Evolutionary conservation across 1,140 invertebrate species (phyloP).

Genomic region (Drosophila prosaltans): DNA sequence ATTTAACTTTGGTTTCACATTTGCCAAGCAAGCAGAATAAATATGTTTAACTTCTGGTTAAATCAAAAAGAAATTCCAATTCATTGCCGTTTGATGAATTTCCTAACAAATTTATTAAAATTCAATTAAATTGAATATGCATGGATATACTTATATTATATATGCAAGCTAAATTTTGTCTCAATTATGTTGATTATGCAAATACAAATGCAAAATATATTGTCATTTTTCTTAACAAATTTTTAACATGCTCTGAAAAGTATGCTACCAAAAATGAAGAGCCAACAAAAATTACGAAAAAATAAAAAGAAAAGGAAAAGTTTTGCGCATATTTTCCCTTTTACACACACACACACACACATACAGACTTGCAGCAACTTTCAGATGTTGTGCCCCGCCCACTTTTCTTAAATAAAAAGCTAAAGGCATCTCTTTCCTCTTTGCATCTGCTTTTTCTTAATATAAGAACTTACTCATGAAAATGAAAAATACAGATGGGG

Average conservation of each 20-base stretch:
- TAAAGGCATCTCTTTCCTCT: slow-evolving; percentile 66
- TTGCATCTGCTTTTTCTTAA: slow-evolving; percentile 47
- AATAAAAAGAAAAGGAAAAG: slow-evolving; percentile 3
- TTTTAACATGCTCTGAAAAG: slow-evolving; percentile 7
- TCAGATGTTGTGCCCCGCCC: background rate
- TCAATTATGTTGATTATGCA: slow-evolving; percentile 18
- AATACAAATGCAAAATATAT: slow-evolving; percentile 11
- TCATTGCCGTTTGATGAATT: slow-evolving; percentile 35
- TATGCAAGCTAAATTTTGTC: slow-evolving; percentile 7
- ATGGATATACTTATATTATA: background rate
- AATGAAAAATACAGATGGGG: slow-evolving; percentile 74
- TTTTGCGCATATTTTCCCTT: slow-evolving; percentile 6
- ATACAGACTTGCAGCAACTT: background rate
- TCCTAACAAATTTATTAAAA: background rate
- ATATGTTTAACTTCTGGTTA: slow-evolving; percentile 44
- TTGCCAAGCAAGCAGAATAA: slow-evolving; percentile 45
- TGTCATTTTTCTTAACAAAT: background rate
- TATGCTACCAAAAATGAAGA: slow-evolving; percentile 1
- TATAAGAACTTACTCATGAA: slow-evolving; percentile 78
- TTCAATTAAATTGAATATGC: background rate
- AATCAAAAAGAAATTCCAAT: slow-evolving; percentile 48
- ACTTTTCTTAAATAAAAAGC: slow-evolving; percentile 15
- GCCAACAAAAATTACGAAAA: background rate
- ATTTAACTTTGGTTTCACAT: slow-evolving; percentile 77
- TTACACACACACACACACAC: background rate